Percentiles rank a stretch among this genome's conserved stretches.
phyloP scores from a whole-genome alignment of 2,797 vertebrate genomes.

The Xyrichtys novacula region DNA sequence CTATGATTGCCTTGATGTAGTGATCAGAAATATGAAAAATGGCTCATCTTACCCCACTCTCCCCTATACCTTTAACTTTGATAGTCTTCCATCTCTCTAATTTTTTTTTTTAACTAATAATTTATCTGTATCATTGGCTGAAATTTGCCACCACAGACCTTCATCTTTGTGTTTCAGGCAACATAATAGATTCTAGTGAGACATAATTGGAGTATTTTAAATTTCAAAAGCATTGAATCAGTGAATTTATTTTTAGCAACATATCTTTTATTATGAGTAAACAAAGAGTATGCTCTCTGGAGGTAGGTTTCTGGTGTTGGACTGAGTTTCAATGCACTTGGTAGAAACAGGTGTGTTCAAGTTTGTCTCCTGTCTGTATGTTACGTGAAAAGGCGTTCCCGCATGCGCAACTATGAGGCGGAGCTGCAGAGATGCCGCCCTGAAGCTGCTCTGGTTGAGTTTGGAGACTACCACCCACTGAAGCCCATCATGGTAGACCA shows the following conservation, averaged over 20 bases:
- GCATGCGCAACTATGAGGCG: constrained; percentile 87
- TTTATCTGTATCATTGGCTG: not conserved
- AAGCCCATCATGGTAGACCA: constrained; percentile 92
- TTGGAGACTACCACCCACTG: constrained; percentile 94
- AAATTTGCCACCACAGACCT: not conserved
- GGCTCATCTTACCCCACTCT: too few relatives aligned
- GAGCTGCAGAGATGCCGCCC: constrained; percentile 85
- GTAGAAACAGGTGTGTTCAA: not conserved
- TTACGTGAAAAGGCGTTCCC: constrained; percentile 86
- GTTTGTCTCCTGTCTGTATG: constrained; percentile 21
- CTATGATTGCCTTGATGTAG: too few relatives aligned
- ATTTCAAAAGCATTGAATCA: not conserved
- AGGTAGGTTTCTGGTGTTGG: not conserved
- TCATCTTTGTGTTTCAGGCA: not conserved
- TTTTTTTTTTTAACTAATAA: too few relatives aligned
- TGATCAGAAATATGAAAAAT: too few relatives aligned
- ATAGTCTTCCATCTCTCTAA: not conserved
- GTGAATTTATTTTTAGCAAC: not conserved
- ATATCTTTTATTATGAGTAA: not conserved
- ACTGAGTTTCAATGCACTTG: not conserved
- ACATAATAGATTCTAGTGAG: not conserved
- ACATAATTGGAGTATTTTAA: not conserved
- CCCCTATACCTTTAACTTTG: not conserved
- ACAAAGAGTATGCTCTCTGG: not conserved
- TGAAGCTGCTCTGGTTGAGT: constrained; percentile 85